Percentiles rank a stretch among this genome's conserved stretches.
Conservation (phyloP, 2,113 vertebrate species). For the Limanda limanda region DNA sequence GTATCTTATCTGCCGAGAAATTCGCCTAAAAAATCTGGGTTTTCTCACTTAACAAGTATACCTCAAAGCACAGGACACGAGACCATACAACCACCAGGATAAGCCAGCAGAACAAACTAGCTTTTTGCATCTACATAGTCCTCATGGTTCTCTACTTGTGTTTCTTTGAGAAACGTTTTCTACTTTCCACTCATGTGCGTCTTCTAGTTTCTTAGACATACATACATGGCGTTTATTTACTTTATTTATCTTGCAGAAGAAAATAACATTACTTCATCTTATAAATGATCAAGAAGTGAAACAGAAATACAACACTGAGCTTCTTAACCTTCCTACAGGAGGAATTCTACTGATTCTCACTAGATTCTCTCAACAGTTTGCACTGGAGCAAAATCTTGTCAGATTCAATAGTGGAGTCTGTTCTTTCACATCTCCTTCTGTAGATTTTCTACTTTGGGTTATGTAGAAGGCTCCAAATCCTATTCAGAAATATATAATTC, state of each 20-base stretch:
- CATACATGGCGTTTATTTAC: neutral
- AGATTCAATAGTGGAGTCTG: slow-evolving; percentile 25
- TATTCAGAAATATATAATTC: slow-evolving; percentile 57
- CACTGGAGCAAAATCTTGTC: slow-evolving; percentile 82
- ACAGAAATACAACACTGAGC: slow-evolving; percentile 7
- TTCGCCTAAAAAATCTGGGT: slow-evolving; percentile 62
- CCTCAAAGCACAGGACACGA: slow-evolving; percentile 80
- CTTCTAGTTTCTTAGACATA: neutral
- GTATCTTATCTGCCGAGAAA: slow-evolving; percentile 65
- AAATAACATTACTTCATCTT: neutral
- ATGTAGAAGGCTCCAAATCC: slow-evolving; percentile 57
- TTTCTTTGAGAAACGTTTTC: neutral
- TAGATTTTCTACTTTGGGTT: slow-evolving; percentile 46
- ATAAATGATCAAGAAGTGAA: slow-evolving; percentile 7
- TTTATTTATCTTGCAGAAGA: neutral
- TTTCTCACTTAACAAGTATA: slow-evolving; percentile 76
- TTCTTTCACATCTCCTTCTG: slow-evolving; percentile 15
- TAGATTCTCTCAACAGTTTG: slow-evolving; percentile 51
- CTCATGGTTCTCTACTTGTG: neutral
- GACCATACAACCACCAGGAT: slow-evolving; percentile 66
- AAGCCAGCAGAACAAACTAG: slow-evolving; percentile 55
- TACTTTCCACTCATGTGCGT: neutral
- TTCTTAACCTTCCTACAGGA: neutral
- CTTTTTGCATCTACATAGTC: slow-evolving; percentile 26
- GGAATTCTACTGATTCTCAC: neutral